Conservation (phyloP, 2,113 vertebrate species). For the Lepus europaeus region DNA sequence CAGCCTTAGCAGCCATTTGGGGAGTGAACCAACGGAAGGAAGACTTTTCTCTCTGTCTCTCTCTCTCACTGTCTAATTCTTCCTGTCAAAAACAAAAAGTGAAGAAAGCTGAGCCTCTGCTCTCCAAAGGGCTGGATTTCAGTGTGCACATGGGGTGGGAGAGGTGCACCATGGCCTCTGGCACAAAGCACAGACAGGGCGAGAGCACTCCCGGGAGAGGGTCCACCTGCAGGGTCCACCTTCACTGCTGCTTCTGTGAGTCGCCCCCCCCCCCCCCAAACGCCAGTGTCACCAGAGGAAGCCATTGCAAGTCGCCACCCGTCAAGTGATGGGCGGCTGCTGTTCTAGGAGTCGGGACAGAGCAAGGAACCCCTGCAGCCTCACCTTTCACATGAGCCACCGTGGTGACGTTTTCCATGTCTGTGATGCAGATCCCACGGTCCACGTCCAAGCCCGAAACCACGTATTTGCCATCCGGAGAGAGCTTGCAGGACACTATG, state of each 20-base stretch:
- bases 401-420: constrained; percentile 68
- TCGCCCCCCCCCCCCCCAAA: background rate
- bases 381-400: constrained; percentile 85
- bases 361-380: background rate
- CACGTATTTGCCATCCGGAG: constrained; percentile 86
- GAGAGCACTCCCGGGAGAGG: background rate
- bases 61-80: too few species aligned
- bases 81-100: too few species aligned
- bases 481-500: constrained; percentile 88
- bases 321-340: background rate
- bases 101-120: background rate
- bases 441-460: constrained; percentile 86
- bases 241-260: background rate
- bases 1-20: too few species aligned
- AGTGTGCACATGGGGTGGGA: background rate
- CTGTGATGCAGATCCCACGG: constrained; percentile 79
- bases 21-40: too few species aligned
- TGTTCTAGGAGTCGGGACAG: background rate
- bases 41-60: too few species aligned
- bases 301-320: background rate
- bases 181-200: background rate
- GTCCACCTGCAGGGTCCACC: too few species aligned
- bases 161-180: background rate
- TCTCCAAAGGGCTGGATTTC: background rate
- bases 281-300: background rate